Conservation (phyloP, 1,140 invertebrate species). For the Diorhabda carinulata region DNA sequence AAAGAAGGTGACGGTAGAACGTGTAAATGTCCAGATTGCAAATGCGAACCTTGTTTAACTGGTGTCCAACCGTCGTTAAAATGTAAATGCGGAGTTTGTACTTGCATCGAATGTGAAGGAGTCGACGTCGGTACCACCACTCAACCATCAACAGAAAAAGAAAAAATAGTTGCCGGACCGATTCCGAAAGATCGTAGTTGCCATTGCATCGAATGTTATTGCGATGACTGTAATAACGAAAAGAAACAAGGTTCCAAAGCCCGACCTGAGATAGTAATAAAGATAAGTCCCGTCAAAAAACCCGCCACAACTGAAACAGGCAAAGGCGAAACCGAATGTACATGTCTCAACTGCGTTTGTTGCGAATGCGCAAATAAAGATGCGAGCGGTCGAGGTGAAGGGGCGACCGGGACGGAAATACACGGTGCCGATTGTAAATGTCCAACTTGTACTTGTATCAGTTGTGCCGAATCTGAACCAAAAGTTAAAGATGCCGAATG, state of each 20-base stretch:
- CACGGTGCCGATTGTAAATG: too few species aligned
- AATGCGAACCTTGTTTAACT: background rate
- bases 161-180: background rate
- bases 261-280: background rate
- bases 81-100: conserved; percentile 24
- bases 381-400: background rate
- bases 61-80: background rate
- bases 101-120: conserved; percentile 25
- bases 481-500: too few species aligned
- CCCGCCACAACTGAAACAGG: background rate
- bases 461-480: background rate
- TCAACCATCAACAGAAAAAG: background rate
- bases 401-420: too few species aligned
- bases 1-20: conserved; percentile 5
- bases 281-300: background rate
- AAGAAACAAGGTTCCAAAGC: background rate
- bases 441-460: background rate
- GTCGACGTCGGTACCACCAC: background rate
- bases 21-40: conserved; percentile 8
- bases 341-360: too few species aligned
- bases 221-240: background rate
- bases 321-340: background rate
- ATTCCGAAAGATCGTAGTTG: background rate
- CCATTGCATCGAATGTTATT: conserved; percentile 19
- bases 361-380: too few species aligned